phyloP scores from a whole-genome alignment of 2,888 invertebrate genomes.

The Meganola albula region DNA sequence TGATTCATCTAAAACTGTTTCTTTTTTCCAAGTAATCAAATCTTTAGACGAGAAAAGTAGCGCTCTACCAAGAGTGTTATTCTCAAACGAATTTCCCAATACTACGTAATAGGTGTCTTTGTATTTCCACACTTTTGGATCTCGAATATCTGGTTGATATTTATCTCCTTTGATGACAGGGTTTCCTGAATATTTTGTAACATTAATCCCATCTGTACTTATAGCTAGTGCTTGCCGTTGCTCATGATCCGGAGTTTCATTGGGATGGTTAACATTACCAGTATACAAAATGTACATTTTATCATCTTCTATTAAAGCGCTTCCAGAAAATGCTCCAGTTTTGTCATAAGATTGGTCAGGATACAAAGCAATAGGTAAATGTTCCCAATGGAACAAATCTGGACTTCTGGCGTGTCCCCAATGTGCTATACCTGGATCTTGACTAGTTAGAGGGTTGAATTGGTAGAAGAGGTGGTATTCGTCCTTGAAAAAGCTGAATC shows the following conservation, averaged over 20 bases:
- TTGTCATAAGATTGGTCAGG: conserved; percentile 58
- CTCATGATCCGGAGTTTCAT: conserved; percentile 38
- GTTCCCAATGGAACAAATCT: conserved; percentile 67
- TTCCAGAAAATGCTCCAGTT: conserved; percentile 67
- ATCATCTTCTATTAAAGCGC: conserved; percentile 53
- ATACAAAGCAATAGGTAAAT: conserved; percentile 61
- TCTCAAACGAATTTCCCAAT: conserved; percentile 55
- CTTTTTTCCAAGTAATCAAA: conserved; percentile 43
- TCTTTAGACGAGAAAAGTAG: conserved; percentile 55
- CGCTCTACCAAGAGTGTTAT: conserved; percentile 44
- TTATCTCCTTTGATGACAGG: conserved; percentile 48
- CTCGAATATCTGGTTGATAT: conserved; percentile 59
- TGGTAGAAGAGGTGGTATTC: conserved; percentile 73
- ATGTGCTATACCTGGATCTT: conserved; percentile 50
- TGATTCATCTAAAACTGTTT: conserved; percentile 43
- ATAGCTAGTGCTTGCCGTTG: conserved; percentile 53
- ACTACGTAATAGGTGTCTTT: conserved; percentile 56
- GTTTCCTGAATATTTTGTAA: conserved; percentile 49
- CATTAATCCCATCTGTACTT: conserved; percentile 49
- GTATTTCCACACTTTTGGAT: conserved; percentile 70
- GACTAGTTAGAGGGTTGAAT: conserved; percentile 56
- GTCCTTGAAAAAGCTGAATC: conserved; percentile 52
- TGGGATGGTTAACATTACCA: conserved; percentile 47
- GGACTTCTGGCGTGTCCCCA: conserved; percentile 73
- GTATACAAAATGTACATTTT: conserved; percentile 59